Conservation (phyloP, 2,888 invertebrate genomes). For the Cheilosia variabilis region DNA sequence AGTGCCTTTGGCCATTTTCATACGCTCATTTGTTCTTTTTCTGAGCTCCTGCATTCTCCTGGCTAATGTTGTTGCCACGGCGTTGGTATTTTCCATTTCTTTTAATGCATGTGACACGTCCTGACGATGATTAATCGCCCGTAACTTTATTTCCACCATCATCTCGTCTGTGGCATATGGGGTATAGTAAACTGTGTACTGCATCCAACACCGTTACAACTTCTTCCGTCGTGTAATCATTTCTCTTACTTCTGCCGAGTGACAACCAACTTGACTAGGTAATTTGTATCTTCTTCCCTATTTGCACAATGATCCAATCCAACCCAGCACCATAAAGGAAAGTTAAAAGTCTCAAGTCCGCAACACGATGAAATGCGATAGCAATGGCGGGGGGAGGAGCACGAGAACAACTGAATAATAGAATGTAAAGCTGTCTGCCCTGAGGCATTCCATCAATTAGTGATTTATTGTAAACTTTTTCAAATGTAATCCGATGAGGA, state of each 20-base stretch:
- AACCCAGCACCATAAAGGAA: neutral
- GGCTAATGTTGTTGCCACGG: constrained; percentile 40
- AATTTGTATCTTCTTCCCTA: constrained; percentile 64
- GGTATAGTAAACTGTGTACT: neutral
- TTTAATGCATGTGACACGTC: constrained; percentile 71
- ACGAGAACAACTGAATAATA: constrained; percentile 43
- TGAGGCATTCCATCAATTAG: constrained; percentile 69
- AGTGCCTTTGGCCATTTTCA: constrained; percentile 68
- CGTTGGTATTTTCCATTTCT: constrained; percentile 10
- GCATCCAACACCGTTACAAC: constrained; percentile 16
- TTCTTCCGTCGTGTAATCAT: constrained; percentile 37
- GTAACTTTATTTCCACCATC: constrained; percentile 55
- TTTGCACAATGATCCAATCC: constrained; percentile 27
- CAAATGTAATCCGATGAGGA: constrained; percentile 54
- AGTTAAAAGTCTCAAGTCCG: constrained; percentile 25
- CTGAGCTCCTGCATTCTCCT: constrained; percentile 10
- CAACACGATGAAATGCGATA: constrained; percentile 52
- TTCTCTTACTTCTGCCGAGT: constrained; percentile 46
- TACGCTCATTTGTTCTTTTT: constrained; percentile 67
- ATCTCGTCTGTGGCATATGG: constrained; percentile 57
- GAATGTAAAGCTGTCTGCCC: constrained; percentile 56
- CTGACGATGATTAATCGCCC: constrained; percentile 73
- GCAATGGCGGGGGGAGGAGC: neutral
- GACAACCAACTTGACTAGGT: constrained; percentile 65
- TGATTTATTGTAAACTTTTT: constrained; percentile 64